phyloP scores from a whole-genome alignment of 2,113 vertebrate genomes.

The Sus scrofa region DNA sequence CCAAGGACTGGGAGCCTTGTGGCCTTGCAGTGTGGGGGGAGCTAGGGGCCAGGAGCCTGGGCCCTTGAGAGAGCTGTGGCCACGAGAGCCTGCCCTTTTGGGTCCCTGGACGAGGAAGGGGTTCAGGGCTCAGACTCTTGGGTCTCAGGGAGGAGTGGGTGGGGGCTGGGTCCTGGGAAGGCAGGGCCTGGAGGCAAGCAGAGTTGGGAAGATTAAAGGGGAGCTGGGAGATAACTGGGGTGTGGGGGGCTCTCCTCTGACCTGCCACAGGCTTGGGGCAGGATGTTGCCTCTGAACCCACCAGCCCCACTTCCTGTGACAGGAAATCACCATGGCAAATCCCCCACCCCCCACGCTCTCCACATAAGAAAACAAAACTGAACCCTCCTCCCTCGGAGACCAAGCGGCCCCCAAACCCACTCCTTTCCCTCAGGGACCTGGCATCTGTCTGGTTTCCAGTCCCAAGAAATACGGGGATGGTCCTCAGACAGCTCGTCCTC shows the following conservation, averaged over 20 bases:
- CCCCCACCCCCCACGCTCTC: slow-evolving; percentile 57
- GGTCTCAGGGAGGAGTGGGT: neutral
- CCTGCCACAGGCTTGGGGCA: slow-evolving; percentile 59
- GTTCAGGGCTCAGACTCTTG: neutral
- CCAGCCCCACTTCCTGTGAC: slow-evolving; percentile 83
- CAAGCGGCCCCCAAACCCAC: neutral
- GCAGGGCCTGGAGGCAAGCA: neutral
- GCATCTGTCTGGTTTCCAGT: neutral
- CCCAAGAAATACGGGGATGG: rapidly evolving
- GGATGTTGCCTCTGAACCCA: slow-evolving; percentile 79
- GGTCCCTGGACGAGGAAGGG: neutral
- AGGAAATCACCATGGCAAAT: slow-evolving; percentile 79
- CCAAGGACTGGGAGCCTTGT: slow-evolving; percentile 29
- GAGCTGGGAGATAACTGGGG: neutral
- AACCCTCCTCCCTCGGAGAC: neutral
- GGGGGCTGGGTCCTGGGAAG: neutral
- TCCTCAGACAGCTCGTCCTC: neutral
- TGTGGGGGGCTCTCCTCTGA: neutral
- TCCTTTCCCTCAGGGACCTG: neutral
- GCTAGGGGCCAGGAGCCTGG: slow-evolving; percentile 8
- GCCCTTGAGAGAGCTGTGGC: neutral
- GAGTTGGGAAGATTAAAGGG: neutral
- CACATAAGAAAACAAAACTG: slow-evolving; percentile 57
- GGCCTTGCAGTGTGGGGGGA: neutral
- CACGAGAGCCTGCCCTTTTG: neutral